Base-by-base conservation (phyloP, 2,113 vertebrate species). In the Gyps fulvus region DNA sequence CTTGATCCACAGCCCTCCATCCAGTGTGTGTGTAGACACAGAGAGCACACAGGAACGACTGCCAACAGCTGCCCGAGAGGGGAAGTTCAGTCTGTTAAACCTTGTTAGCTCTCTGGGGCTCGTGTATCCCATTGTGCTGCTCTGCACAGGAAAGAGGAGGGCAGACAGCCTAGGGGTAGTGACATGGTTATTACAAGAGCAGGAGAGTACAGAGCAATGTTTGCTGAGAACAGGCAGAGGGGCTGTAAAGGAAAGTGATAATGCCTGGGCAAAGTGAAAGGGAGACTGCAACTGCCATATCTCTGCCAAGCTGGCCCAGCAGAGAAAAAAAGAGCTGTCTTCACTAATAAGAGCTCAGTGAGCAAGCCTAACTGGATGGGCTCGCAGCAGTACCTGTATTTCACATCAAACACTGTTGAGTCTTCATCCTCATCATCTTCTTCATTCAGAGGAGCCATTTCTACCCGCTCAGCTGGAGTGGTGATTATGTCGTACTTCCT, bases 401-500 rank as follows among this genome's bases (percentile, higher is more conserved):
- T 99, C 91, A 99, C 98, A 97, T 99, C 99, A 91, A 99, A 99
- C 20, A 99, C 98, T 74, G 99, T 99, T 4, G 99, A 98, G 69
- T 99, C 99, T 49, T 99, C 99, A 0, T 99, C 99, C 8, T 98
- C 98, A 0, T 99, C 99, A 0, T 99, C 99, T 18, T 99, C 99
- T 81, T 99, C 99, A 0, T 99, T 99, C 52, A 99, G 98, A n/a
- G 99, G 99, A 13, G 99, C 98, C 99, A 99, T 99, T 97, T 99
- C 99, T 7, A 99, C 99, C 1, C 99, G 98, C 98, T 99, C 99
- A 0, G 99, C 99, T 0, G 99, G 99, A 17, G 99, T 99, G 23
- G 99, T 99, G 91, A 99, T 99, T 38, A 99, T 99, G 96, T 99
- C 99, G 11, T 99, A 99, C 91, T 99, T 99, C 42, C 99, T 98